Conservation (phyloP, 2,113 vertebrate species). For the Crocuta crocuta region DNA sequence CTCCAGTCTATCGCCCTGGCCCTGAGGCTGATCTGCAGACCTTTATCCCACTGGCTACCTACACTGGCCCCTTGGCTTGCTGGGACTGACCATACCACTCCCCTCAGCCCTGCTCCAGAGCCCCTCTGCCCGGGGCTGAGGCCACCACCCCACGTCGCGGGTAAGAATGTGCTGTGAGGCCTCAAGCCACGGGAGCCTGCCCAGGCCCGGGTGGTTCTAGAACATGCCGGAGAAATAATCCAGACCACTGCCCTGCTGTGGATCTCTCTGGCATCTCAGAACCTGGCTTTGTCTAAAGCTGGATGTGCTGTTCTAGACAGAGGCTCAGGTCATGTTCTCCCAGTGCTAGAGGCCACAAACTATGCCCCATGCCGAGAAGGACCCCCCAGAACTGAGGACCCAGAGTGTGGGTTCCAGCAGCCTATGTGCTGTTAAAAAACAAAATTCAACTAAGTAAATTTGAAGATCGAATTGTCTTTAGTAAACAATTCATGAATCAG, state of each 20-base stretch:
- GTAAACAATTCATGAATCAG: not conserved
- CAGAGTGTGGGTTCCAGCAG: not conserved
- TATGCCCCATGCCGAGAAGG: not conserved
- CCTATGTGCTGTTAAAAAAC: not conserved
- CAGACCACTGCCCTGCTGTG: rapidly evolving
- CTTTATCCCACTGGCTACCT: not conserved
- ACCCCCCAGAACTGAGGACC: not conserved
- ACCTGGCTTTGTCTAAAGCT: not conserved
- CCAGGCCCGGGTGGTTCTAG: not conserved
- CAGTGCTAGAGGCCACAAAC: not conserved
- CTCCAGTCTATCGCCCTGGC: not conserved
- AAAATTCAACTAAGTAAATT: not conserved
- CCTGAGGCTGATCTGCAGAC: not conserved
- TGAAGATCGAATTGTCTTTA: not conserved
- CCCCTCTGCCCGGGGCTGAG: not conserved
- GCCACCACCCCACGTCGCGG: not conserved
- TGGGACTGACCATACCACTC: not conserved
- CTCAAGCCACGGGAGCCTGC: not conserved
- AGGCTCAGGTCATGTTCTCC: not conserved
- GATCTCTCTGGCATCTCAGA: not conserved
- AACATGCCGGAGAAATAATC: rapidly evolving
- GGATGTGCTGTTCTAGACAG: rapidly evolving
- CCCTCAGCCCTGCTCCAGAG: not conserved
- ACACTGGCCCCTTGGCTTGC: not conserved
- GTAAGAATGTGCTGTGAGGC: not conserved